These are phyloP conservation scores for Panthera tigris DNA, from an alignment of 2,113 vertebrate species.

Conservation along the genomic window DNA sequence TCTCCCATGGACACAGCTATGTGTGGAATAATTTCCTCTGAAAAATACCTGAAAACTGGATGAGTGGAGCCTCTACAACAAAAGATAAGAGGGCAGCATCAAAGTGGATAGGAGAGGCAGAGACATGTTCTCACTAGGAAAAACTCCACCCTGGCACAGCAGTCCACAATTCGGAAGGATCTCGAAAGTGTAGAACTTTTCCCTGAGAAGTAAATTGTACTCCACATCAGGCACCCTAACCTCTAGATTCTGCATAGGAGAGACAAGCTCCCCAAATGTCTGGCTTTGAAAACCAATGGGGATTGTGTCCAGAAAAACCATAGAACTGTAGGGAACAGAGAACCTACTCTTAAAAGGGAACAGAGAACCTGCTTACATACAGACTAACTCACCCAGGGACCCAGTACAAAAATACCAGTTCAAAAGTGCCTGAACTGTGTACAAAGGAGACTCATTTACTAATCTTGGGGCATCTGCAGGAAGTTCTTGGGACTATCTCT, in stretches of 20 bases:
- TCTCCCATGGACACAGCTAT: neutral
- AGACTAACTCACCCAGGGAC: neutral
- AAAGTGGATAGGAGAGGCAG: neutral
- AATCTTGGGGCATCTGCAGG: neutral
- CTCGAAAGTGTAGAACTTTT: neutral
- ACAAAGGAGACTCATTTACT: neutral
- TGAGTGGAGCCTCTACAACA: neutral
- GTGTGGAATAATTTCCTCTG: neutral
- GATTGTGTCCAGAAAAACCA: neutral
- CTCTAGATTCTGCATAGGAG: neutral
- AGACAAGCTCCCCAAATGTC: neutral
- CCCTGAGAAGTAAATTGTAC: neutral
- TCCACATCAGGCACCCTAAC: neutral
- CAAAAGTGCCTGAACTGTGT: neutral
- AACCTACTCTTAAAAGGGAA: neutral
- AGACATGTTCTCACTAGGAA: neutral
- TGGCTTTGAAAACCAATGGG: neutral
- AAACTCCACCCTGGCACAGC: neutral
- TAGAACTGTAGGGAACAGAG: neutral
- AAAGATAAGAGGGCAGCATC: neutral
- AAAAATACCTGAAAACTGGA: neutral
- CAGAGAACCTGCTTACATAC: neutral
- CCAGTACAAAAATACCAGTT: neutral
- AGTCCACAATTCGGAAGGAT: neutral
- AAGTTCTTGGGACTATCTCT: neutral